Base-by-base conservation (phyloP, 2,888 invertebrate species). In the Callimorpha dominula region DNA sequence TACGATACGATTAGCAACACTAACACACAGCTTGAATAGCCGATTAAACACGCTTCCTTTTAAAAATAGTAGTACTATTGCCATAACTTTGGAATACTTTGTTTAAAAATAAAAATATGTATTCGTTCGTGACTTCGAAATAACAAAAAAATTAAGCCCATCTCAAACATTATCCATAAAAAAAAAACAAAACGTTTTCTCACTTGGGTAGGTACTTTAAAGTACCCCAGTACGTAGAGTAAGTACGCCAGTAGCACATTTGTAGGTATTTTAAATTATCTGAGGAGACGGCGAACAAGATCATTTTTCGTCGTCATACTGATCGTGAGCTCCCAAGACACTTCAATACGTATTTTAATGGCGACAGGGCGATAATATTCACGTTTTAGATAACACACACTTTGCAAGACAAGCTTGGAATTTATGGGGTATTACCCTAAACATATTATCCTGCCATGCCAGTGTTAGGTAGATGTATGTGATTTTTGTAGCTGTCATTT, bases 351-450 rank as follows among this genome's bases (percentile, higher is more conserved):
- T 78, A 74, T 76, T 76, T 74, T 78, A 81, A 80, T 78, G 73
- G 75, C 70, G 54, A 72, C 64, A 63, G 40, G 49, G 62, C 52
- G 71, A 74, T 73, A 62, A 70, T 62, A 75, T 78, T 60, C 81
- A 80, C 81, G 81, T 76, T 79, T 77, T 79, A 78, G 80, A 78
- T 81, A 76, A 77, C 73, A 73, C 68, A 65, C 78, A 79, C 54
- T 68, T 62, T 70, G 60, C 20, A 66, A 66, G 52, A 62, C 68
- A 74, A 78, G 78, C 78, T 79, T 76, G 76, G 75, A 74, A 77
- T 68, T 31, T 70, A 74, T 71, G 69, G 43, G 9, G 40, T 57
- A 68, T 68, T 68, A 72, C 64, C 46, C 43, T 42, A 64, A 71
- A 60, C 42, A 64, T 68, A 68, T 54, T 72, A 57, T 46, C 52